phyloP scores from a whole-genome alignment of 2,797 vertebrate genomes.

The Cichlasoma orientale region DNA sequence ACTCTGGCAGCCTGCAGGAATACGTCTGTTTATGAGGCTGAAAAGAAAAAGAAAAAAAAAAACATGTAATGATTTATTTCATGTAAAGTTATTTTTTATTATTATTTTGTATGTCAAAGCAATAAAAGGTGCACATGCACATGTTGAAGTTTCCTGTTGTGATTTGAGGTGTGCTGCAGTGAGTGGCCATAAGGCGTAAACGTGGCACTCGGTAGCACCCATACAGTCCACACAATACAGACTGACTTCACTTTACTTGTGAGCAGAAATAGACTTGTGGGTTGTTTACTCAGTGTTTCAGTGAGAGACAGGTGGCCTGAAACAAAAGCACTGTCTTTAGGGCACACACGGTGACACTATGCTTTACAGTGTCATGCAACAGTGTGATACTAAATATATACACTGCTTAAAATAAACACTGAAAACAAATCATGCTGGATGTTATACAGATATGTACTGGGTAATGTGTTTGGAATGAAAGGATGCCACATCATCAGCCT shows the following conservation, averaged over 20 bases:
- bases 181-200: neutral
- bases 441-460: no score
- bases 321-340: conserved; percentile 3
- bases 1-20: conserved; percentile 41
- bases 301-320: neutral
- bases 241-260: neutral
- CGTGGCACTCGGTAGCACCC: neutral
- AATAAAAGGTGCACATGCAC: conserved; percentile 70
- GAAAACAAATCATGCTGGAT: no score
- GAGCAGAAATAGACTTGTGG: conserved; percentile 19
- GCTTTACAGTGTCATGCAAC: conserved; percentile 12
- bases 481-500: no score
- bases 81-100: conserved; percentile 19
- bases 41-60: conserved; percentile 28
- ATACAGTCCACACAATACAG: neutral
- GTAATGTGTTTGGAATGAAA: no score
- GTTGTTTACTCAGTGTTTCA: conserved; percentile 8
- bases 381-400: conserved; percentile 1
- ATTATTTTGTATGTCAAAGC: conserved; percentile 54
- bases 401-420: no score
- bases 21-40: conserved; percentile 61
- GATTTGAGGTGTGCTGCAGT: neutral
- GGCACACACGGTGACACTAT: conserved; percentile 14
- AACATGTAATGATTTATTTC: conserved; percentile 50
- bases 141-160: neutral